Evolutionary conservation across 1,140 invertebrate species (phyloP), one percentile per base, ranked within the genome.

Genomic region (Phymorhynchus buccinoides): DNA sequence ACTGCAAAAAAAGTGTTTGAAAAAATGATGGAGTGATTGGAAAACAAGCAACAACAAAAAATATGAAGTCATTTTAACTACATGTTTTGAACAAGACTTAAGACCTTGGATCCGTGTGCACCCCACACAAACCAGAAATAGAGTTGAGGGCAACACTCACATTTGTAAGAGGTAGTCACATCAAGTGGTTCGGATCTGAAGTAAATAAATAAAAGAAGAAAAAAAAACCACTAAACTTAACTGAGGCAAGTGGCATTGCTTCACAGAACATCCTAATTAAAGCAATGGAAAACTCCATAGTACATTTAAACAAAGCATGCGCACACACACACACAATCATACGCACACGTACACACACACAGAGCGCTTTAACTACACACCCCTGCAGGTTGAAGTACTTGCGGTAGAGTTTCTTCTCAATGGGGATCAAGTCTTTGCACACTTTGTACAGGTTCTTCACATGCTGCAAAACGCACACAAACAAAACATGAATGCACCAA

Each of bases 391-490:
- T 52, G 44, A 78, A 42, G 42, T 84, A 87, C 78, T 80, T 85
- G 12, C 75, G 30, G n/a, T 75, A 42, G 14, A 86, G 79, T 22
- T 87, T 80, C 42, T 86, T 82, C 14, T 87, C 87, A 30, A 89
- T 62, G n/a, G 44, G 48, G 35, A 89, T 79, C n/a, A 85, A 80
- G 3, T 81, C 86, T 78, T 87, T 48, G 78, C 88, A 89, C 18
- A 86, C 44, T 41, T 84, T 84, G 37, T 88, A 88, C 66, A 88
- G 80, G 7, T 87, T 73, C 71, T 88, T 62, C 30, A 89, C 44
- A 78, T 89, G 89, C 89, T 89, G 86, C 35, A 87, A 86, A 42
- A 62, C 75, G 18, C 80, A 48, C 35, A 66, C 80, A 56, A 14
- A 42, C 56, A 35, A 6, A 1, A 52, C 32, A 73, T 44, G 22